phyloP scores from a whole-genome alignment of 2,797 vertebrate genomes.

The Thamnophis elegans region DNA sequence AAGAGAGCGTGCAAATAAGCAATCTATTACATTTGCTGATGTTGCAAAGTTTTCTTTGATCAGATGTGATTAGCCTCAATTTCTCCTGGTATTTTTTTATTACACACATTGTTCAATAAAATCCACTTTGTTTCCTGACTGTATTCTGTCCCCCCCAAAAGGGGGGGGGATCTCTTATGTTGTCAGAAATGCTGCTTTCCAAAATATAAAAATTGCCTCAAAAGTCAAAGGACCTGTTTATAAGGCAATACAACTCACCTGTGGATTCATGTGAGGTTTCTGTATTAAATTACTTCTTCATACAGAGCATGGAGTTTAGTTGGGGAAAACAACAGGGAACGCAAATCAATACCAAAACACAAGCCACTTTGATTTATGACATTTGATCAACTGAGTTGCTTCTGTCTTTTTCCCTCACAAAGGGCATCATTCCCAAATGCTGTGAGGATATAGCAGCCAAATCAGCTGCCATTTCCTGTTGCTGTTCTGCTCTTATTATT shows the following conservation, averaged over 20 bases:
- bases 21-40: conserved; percentile 41
- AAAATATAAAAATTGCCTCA: background rate
- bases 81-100: conserved; percentile 44
- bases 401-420: background rate
- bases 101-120: conserved; percentile 37
- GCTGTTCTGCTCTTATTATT: background rate
- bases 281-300: background rate
- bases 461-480: background rate
- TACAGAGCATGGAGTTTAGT: background rate
- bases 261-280: background rate
- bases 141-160: conserved; percentile 11
- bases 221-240: background rate
- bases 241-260: background rate
- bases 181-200: background rate
- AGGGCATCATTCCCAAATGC: background rate
- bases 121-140: background rate
- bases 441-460: background rate
- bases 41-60: conserved; percentile 46
- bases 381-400: background rate
- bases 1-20: background rate
- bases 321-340: background rate
- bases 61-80: conserved; percentile 38
- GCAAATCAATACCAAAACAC: background rate
- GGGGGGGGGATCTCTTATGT: background rate
- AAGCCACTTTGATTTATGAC: background rate